Evolutionary conservation across 2,113 vertebrate species (phyloP), one percentile per base, ranked within the genome.

Genomic region (Oceanites oceanicus): DNA sequence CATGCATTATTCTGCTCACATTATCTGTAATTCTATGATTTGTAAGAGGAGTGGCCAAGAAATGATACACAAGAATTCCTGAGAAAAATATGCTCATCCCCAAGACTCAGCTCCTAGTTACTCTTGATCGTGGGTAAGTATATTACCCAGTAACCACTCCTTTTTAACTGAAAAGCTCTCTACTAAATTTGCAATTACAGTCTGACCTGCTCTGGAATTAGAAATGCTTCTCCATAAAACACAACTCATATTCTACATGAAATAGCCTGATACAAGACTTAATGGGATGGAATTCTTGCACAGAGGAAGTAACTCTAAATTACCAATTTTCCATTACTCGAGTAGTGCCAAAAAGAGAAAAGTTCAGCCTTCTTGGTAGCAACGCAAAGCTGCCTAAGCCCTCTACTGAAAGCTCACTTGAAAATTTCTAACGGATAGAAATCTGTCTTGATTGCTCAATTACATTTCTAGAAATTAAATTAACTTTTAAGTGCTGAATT

Each of bases 401-500:
- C 36, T 78, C 30, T 49, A n/a, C 27, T 45, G 45, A 66, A 91
- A 77, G 47, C 34, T 67, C 72, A 63, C 58, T 61, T 88, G 34
- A 61, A 93, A 88, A 73, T 1, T 9, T 38, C 65, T 47, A 91
- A 92, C 13, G 77, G 63, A 94, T 13, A 87, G 47, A 77, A 62
- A 95, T n/a, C 40, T 90, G n/a, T 56, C 66, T 90, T 66, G 12
- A 40, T 59, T 79, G 62, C 70, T 79, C 49, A 73, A 62, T 61
- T 82, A 26, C 42, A 62, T 47, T 92, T 68, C 73, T 45, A 66
- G 27, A 87, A 94, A 97, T 89, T 75, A 92, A 91, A 94, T 94
- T 95, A 94, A 73, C 40, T 91, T 68, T 1, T 15, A 87, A 95
- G 34, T 58, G 45, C 61, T 95, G 70, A 87, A 87, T 92, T 75